Evolutionary conservation across 2,888 invertebrate species (phyloP), one percentile per base, ranked within the genome.

Genomic region (Lomographa bimaculata): DNA sequence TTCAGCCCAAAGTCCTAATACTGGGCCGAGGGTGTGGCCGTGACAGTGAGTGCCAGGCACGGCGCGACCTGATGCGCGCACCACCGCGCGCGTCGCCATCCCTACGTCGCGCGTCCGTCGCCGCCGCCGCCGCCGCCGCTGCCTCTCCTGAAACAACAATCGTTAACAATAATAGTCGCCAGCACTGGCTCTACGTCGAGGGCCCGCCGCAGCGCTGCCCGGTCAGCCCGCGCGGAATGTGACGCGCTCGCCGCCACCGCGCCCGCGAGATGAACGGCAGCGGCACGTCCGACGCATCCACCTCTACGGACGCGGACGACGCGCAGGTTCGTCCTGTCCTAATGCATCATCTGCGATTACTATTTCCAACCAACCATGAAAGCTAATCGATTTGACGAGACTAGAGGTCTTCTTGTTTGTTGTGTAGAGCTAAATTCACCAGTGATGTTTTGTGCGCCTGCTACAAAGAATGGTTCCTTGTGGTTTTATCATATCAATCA

Each of bases 251-350:
- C 5, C 23, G 24, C 18, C 14, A 12, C 30, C 9, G 5, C 20
- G 20, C 7, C 20, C 1, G n/a, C n/a, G 77, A 54, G 44, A 79
- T 79, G 79, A 71, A 66, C 47, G 60, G 62, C 21, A 60, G 62
- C 21, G 69, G 67, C 18, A 71, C 79, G 53, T 77, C 85, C 4
- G 89, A 89, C 54, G 89, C 87, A 9, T 80, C 87, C 24, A 89
- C 89, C 10, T 86, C 89, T 17, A 89, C 89, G 26, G 87, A 87
- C 37, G 87, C 89, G 26, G 87, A 87, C 37, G 87, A 89, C 44
- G 67, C 84, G 41, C 80, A 80, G 79, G 89, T 89, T 42, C 3
- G 37, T 23, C 12, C 1, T 2, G 10, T 5, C 41, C 10, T 5
- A n/a, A n/a, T n/a, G n/a, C n/a, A 23, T 9, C 9, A 6, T 23